A percentile compares a stretch with the other conserved stretches of the same genome.
Evolutionary conservation across 2,888 invertebrate species (phyloP).

Genomic region (Meliscaeva auricollis): DNA sequence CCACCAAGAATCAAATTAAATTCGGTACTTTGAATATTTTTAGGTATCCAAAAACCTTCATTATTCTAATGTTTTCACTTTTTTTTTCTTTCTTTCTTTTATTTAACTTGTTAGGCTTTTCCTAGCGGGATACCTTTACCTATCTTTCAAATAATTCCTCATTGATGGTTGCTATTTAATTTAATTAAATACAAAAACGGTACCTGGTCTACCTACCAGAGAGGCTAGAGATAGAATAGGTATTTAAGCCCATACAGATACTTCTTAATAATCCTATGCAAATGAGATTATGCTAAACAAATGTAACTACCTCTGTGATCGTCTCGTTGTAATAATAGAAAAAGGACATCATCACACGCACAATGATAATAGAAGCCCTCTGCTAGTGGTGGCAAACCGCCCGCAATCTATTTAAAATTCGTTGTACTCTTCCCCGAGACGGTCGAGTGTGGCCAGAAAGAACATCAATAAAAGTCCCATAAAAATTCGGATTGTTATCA

Average conservation of each 20-base stretch:
- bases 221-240: not conserved
- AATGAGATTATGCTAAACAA: constrained; percentile 61
- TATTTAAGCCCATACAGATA: constrained; percentile 26
- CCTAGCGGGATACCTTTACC: not conserved
- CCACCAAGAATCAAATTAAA: constrained; percentile 17
- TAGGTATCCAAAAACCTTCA: not conserved
- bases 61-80: constrained; percentile 3
- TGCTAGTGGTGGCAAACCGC: not conserved
- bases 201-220: not conserved
- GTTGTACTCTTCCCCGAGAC: constrained; percentile 36
- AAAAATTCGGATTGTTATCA: constrained; percentile 73
- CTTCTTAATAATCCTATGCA: constrained; percentile 69
- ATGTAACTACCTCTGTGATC: constrained; percentile 47
- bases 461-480: constrained; percentile 74
- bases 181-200: constrained; percentile 32
- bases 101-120: not conserved
- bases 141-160: constrained; percentile 1
- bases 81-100: not conserved
- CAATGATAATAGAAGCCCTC: not conserved
- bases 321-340: constrained; percentile 45
- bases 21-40: not conserved
- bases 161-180: constrained; percentile 30
- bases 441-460: constrained; percentile 38
- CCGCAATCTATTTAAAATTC: constrained; percentile 59
- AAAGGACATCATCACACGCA: constrained; percentile 41